Evolutionary conservation across 2,888 invertebrate genomes (phyloP).

Genomic region (Hydroisotoma schaefferi): DNA sequence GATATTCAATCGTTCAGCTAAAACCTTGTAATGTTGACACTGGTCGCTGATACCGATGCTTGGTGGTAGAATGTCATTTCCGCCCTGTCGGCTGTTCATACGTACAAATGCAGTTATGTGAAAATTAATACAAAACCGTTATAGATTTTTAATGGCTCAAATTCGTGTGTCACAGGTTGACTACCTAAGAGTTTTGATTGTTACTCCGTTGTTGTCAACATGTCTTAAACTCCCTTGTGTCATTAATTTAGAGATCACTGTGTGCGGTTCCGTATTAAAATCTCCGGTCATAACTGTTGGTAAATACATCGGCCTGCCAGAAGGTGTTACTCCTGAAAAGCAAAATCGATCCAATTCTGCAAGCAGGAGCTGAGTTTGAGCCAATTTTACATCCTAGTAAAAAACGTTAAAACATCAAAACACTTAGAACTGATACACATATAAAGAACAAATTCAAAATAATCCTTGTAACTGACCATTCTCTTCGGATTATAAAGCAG

Average conservation of each 20-base stretch:
- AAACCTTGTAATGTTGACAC: conserved; percentile 52
- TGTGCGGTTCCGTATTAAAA: conserved; percentile 77
- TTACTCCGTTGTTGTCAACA: conserved; percentile 32
- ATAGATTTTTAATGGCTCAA: too few species aligned
- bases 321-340: conserved; percentile 52
- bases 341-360: conserved; percentile 79
- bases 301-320: conserved; percentile 57
- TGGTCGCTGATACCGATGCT: conserved; percentile 54
- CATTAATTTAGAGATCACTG: conserved; percentile 68
- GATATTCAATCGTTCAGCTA: conserved; percentile 23
- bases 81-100: background rate
- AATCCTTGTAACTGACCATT: conserved; percentile 49
- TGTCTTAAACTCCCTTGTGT: conserved; percentile 56
- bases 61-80: conserved; percentile 49
- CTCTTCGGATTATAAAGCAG: conserved; percentile 86
- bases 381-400: conserved; percentile 74
- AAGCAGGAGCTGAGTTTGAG: conserved; percentile 78
- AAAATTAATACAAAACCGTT: too few species aligned
- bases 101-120: background rate
- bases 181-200: conserved; percentile 25
- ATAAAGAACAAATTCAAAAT: background rate
- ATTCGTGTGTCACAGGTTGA: too few species aligned
- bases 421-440: background rate
- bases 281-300: conserved; percentile 90
- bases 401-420: too few species aligned